Base-by-base conservation (phyloP, 2,113 vertebrate species). In the Danionella cerebrum region DNA sequence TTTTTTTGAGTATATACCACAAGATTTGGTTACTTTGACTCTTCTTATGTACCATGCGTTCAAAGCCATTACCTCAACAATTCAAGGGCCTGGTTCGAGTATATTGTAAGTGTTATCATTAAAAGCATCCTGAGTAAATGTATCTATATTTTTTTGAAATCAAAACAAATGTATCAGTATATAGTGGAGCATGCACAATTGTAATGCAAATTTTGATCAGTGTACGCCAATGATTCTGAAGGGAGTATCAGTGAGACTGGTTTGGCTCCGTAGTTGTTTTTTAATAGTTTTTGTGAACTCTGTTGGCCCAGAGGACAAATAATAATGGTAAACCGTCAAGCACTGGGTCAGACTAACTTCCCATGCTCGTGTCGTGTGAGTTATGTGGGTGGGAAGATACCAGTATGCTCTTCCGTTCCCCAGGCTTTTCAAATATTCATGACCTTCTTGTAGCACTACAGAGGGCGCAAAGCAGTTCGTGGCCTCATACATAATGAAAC, bases 401-500 rank as follows among this genome's bases (percentile, higher is more conserved):
- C 24, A 62, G 57, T 18, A 35, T 33, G 57, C 29, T 33, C 66
- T 50, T 65, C 59, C 44, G 18, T 50, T 62, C 53, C 47, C 31
- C 21, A 33, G 64, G 33, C 55, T 67, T 51, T 59, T 74, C 53
- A 70, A 74, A 70, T 70, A 70, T 74, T 66, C 67, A 70, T 65
- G 67, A 36, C 67, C 67, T 55, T 65, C 62, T 48, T 66, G 53
- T 51, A 59, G 53, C 59, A 25, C 48, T 44, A 59, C 42, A 74
- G 54, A 70, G 67, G 52, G 36, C 14, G 13, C 11, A n/a, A 74
- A 69, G 72, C 67, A 65, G 59, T 70, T 52, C 14, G 45, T 65
- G 65, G 36, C 50, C 67, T 72, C 70, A 67, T 72, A 66, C 54
- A 72, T 72, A 72, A 67, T 72, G 57, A 66, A 72, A 44, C 25